Conservation (phyloP, 2,888 invertebrate species). For the Poecilobothrus nobilitatus region DNA sequence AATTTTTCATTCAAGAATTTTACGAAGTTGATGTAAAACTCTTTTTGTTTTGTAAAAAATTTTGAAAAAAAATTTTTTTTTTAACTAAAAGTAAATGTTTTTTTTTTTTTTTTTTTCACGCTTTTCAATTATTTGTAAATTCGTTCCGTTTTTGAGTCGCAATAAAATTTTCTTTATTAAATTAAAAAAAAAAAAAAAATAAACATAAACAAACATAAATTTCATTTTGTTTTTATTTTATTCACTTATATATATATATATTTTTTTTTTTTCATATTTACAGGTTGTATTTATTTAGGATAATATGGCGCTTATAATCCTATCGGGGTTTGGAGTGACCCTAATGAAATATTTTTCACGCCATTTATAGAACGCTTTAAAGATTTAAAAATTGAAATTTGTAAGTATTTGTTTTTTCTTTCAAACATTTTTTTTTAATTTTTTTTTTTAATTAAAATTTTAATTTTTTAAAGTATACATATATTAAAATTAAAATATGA, state of each 20-base stretch:
- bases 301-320: slow-evolving; percentile 6
- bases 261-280: not conserved
- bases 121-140: no score
- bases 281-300: slow-evolving; percentile 6
- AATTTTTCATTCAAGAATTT: no score
- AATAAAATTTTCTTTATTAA: not conserved
- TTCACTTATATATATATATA: no score
- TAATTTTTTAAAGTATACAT: not conserved
- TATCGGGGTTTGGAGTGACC: slow-evolving; percentile 3
- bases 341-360: slow-evolving; percentile 6
- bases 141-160: not conserved
- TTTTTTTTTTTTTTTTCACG: no score
- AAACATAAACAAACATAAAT: not conserved
- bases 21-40: no score
- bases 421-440: no score
- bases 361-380: slow-evolving; percentile 4
- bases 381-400: slow-evolving; percentile 6
- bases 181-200: not conserved
- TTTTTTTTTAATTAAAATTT: not conserved
- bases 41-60: not conserved
- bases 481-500: no score
- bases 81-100: no score
- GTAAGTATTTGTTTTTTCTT: not conserved
- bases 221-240: not conserved
- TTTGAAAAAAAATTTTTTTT: no score